Evolutionary conservation across 2,113 vertebrate species (phyloP).

Genomic region (Donacobius atricapilla): DNA sequence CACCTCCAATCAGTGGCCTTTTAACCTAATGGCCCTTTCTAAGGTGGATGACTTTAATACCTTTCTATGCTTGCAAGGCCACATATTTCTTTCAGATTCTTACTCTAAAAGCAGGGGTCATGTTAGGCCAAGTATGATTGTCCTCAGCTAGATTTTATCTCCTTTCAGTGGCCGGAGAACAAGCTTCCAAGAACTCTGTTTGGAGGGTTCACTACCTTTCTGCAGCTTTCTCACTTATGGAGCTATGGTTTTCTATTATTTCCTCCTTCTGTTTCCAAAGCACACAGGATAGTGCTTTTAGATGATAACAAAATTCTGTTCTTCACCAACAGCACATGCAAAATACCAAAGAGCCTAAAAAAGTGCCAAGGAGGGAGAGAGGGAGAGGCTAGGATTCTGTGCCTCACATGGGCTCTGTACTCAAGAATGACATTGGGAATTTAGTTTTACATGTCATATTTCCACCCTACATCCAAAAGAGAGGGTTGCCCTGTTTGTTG

Average conservation of each 20-base stretch:
- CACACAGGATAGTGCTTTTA: background rate
- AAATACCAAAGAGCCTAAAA: background rate
- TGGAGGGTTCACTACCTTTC: background rate
- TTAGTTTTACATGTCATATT: background rate
- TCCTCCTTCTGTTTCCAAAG: background rate
- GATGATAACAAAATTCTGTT: background rate
- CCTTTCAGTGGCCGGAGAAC: background rate
- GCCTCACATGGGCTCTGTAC: background rate
- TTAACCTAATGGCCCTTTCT: background rate
- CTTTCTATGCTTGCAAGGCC: slow-evolving; percentile 3
- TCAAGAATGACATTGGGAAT: background rate
- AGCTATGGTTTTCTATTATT: background rate
- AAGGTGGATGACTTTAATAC: background rate
- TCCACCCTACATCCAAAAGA: background rate
- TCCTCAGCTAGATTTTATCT: slow-evolving; percentile 40
- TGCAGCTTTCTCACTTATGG: background rate
- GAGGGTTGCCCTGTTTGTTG: background rate
- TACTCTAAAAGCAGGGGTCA: slow-evolving; percentile 4
- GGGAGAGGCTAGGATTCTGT: background rate
- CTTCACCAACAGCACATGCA: background rate
- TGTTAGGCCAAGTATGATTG: slow-evolving; percentile 22
- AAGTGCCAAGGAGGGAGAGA: background rate
- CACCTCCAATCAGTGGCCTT: background rate
- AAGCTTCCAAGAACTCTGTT: background rate
- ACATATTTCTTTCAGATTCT: slow-evolving; percentile 11